Evolutionary conservation across 1,140 invertebrate species (phyloP), one percentile per base, ranked within the genome.

Genomic region (Drosophila bipectinata): DNA sequence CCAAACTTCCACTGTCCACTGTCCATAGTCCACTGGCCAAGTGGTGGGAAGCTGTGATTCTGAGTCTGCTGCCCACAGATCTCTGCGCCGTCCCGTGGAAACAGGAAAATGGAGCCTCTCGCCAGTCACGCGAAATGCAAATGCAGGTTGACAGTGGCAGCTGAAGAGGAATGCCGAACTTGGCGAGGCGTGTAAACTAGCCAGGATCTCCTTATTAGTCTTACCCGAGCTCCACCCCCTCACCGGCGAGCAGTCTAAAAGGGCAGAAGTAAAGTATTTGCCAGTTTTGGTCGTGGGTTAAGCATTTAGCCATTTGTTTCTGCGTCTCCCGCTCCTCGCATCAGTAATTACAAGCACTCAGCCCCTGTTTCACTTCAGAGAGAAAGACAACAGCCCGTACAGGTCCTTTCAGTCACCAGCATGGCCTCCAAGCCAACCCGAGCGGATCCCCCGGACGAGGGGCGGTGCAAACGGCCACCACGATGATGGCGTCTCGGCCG

Each of bases 81-180:
- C 41, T 15, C 41, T 15, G 51, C 37, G 34, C 12, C 34, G 34
- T 37, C 12, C 26, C 51, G 37, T 37, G 15, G 21, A 30, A 71
- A 72, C 48, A 59, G 37, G 37, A 72, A 72, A 30, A 44, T 30
- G 39, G 21, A 44, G n/a, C 41, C 48, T 15, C 55, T 10, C 53
- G 48, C 32, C 51, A 79, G 83, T 88, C 83, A 82, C 83, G 83
- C 83, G 67, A 82, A 87, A 87, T 87, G 82, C 78, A 84, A 85
- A 85, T 85, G 72, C 72, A 82, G 69, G 68, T 64, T 84, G 80
- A 81, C 72, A 84, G 64, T 60, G 54, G 56, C 71, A 64, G 39
- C 53, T 61, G 56, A 55, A 54, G 63, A 68, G 59, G 64, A 62
- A 72, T 76, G 60, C 58, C 41, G 52, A 56, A 60, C 54, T 62